Base-by-base conservation (phyloP, 1,140 invertebrate genomes). In the Lordiphosa collinella region DNA sequence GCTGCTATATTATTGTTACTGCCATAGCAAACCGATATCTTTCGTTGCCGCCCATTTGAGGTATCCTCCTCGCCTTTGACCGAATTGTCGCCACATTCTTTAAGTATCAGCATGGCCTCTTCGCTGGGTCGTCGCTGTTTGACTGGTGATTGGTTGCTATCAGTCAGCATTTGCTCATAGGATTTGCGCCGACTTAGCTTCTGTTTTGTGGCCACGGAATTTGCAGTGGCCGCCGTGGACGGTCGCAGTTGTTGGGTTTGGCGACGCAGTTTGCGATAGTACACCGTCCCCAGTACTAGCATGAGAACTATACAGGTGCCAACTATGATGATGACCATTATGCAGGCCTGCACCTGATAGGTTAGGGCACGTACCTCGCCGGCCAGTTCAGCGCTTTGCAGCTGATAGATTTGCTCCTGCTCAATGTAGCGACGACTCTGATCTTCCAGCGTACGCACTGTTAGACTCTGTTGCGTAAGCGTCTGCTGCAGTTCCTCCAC, bases 401-500 rank as follows among this genome's bases (percentile, higher is more conserved):
- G 92, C n/a, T 92, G 59, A 46, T 92, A 91, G 52, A 92, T 91
- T 43, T 91, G 90, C 67, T 95, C 94, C 22, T 92, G 90, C 62
- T 95, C 94, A 48, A 93, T 92, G 29, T 92, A 91, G 63, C 93
- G 93, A 34, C 91, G 91, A 9, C 92, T 92, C 70, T 95, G 93
- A 61, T 96, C 95, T 37, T 92, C 93, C 87, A 96, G 91, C 12
- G 93, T 92, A 2, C 91, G 89, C 36, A 96, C 91, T 0, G 95
- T 96, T 61, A 95, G 94, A 70, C 97, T 95, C 52, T 97, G 92
- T 73, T 95, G 94, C 74, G 97, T 96, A 49, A 98, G 92, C 3
- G 94, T 93, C 54, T 92, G 92, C 87, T 97, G 95, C 93, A 97
- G 95, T 85, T 99, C 97, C 89, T 99, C 97, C 25, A 97, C 96